A percentile compares a stretch with the other conserved stretches of the same genome.
These are phyloP conservation scores for Solea solea DNA, from an alignment of 2,113 vertebrate species.

Conservation along the genomic window DNA sequence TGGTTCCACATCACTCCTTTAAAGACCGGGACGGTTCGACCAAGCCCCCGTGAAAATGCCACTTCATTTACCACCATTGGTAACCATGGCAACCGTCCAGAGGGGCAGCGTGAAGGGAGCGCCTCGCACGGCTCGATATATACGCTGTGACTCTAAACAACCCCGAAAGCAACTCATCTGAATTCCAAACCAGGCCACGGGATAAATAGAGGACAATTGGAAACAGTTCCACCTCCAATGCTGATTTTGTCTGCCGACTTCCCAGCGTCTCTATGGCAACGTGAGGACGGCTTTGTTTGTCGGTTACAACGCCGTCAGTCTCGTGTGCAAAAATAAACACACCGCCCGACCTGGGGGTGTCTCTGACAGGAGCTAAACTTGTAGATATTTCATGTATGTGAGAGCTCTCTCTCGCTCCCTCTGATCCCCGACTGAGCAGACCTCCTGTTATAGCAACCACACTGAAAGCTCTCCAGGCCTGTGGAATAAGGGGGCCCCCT, in stretches of 20 bases:
- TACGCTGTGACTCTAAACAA: slow-evolving; percentile 72
- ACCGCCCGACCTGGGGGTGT: slow-evolving; percentile 30
- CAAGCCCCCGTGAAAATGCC: slow-evolving; percentile 63
- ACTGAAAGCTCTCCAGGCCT: slow-evolving; percentile 54
- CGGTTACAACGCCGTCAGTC: slow-evolving; percentile 25
- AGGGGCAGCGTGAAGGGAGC: slow-evolving; percentile 50
- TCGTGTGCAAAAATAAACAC: slow-evolving; percentile 40
- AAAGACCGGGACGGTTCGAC: slow-evolving; percentile 15
- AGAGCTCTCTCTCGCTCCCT: slow-evolving; percentile 19
- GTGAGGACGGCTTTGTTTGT: slow-evolving; percentile 48
- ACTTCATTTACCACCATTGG: slow-evolving; percentile 50
- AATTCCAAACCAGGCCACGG: slow-evolving; percentile 77
- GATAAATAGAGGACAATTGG: slow-evolving; percentile 71
- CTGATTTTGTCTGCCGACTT: slow-evolving; percentile 52
- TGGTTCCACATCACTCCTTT: slow-evolving; percentile 37
- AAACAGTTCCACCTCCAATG: slow-evolving; percentile 63
- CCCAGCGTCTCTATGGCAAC: slow-evolving; percentile 54
- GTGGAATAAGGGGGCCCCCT: slow-evolving; percentile 41
- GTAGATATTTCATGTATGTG: slow-evolving; percentile 52
- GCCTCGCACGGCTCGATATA: slow-evolving; percentile 63
- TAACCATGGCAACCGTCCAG: slow-evolving; percentile 66
- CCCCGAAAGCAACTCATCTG: slow-evolving; percentile 78
- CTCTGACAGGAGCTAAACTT: slow-evolving; percentile 38
- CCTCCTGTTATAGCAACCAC: slow-evolving; percentile 50
- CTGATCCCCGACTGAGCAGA: slow-evolving; percentile 46